A percentile compares a stretch with the other conserved stretches of the same genome.
phyloP scores from a whole-genome alignment of 2,888 invertebrate genomes.

The Melanophora roralis region DNA sequence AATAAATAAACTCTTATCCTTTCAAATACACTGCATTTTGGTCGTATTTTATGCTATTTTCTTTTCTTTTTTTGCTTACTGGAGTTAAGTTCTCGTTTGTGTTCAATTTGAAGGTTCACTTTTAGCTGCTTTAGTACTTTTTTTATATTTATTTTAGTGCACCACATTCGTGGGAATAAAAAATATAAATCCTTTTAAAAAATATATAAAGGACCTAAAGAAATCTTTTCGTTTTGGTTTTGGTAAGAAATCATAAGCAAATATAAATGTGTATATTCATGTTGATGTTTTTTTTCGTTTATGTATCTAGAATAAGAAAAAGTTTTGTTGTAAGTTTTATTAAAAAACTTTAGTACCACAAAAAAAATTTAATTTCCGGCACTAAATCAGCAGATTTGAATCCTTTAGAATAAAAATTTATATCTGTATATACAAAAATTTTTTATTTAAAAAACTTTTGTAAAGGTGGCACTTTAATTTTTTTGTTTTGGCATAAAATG shows the following conservation, averaged over 20 bases:
- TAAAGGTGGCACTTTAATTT: not conserved
- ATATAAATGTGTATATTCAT: too few species aligned
- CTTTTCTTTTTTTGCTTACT: not conserved
- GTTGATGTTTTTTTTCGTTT: too few species aligned
- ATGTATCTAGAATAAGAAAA: too few species aligned
- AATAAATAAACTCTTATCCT: slow-evolving; percentile 39
- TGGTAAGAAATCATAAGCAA: not conserved
- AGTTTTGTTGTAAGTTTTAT: too few species aligned
- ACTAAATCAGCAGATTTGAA: slow-evolving; percentile 45
- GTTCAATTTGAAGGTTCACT: not conserved
- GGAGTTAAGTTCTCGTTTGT: slow-evolving; percentile 19
- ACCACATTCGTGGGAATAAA: not conserved
- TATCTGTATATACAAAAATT: too few species aligned
- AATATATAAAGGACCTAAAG: not conserved
- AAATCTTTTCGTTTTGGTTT: not conserved
- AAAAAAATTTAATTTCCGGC: slow-evolving; percentile 47
- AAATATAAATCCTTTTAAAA: slow-evolving; percentile 20
- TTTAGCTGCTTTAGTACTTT: not conserved
- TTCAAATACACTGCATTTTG: slow-evolving; percentile 40
- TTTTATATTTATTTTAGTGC: not conserved
- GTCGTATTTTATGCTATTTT: slow-evolving; percentile 14
- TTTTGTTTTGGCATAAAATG: not conserved
- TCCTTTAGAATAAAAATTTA: too few species aligned
- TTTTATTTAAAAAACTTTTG: not conserved
- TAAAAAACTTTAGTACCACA: slow-evolving; percentile 5